Conservation (phyloP, 2,888 invertebrate genomes). For the Melipona bicolor region DNA sequence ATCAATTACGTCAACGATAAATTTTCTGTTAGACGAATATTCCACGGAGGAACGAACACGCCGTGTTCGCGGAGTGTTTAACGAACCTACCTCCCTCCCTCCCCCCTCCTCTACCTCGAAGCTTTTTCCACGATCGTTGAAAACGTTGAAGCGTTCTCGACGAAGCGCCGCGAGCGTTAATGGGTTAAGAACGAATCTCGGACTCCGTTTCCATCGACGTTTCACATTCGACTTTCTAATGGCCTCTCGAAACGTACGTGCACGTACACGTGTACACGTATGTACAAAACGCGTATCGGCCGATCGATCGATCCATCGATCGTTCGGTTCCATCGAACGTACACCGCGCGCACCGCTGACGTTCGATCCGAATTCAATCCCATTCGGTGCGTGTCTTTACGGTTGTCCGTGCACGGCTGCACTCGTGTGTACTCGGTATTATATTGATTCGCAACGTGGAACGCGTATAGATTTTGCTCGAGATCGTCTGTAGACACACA, state of each 20-base stretch:
- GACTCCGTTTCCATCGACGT: conserved; percentile 32
- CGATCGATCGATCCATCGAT: conserved; percentile 34
- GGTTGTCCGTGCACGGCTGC: conserved; percentile 33
- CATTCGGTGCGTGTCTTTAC: conserved; percentile 52
- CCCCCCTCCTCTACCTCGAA: not conserved
- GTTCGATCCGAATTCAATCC: conserved; percentile 52
- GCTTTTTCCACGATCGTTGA: conserved; percentile 26
- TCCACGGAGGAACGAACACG: no score
- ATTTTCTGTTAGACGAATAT: no score
- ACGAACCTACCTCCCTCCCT: not conserved
- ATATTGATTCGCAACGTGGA: conserved; percentile 36
- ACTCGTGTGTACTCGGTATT: conserved; percentile 41
- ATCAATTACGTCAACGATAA: no score
- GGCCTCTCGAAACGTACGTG: conserved; percentile 18
- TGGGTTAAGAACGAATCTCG: conserved; percentile 47
- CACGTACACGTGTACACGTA: not conserved
- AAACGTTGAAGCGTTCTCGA: conserved; percentile 31
- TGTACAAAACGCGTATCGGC: not conserved
- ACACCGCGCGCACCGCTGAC: not conserved
- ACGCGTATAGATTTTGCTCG: conserved; percentile 36
- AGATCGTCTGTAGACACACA: conserved; percentile 46
- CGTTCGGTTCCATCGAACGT: not conserved
- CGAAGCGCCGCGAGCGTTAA: conserved; percentile 23
- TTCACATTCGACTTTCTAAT: conserved; percentile 56
- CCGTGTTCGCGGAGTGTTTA: not conserved